These are phyloP conservation scores for Panagrolaimus sp. DNA, from an alignment of 1,140 invertebrate species.

Conservation along the genomic window DNA sequence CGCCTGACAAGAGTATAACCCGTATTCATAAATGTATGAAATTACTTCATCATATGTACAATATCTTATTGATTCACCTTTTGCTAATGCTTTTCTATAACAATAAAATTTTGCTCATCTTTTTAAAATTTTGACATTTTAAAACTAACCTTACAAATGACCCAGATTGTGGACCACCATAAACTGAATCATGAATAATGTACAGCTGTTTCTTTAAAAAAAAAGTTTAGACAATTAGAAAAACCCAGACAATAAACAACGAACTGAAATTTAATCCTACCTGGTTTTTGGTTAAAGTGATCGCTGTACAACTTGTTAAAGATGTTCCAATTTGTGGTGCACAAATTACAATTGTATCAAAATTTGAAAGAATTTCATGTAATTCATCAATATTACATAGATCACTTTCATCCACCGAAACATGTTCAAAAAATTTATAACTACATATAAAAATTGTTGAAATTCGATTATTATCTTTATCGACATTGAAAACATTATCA, in stretches of 20 bases:
- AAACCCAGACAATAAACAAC: background rate
- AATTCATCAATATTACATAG: constrained; percentile 7
- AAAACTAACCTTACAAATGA: background rate
- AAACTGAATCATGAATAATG: background rate
- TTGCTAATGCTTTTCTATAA: background rate
- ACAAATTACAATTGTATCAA: constrained; percentile 10
- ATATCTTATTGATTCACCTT: constrained; percentile 8
- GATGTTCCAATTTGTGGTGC: background rate
- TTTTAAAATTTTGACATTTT: too few species aligned
- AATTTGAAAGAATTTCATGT: background rate
- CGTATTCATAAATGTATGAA: constrained; percentile 2
- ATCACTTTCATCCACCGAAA: background rate
- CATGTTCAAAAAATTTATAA: background rate
- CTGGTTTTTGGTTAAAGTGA: constrained; percentile 4
- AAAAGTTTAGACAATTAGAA: too few species aligned
- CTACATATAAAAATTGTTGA: constrained; percentile 6
- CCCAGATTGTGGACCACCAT: background rate
- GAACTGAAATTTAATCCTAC: constrained; percentile 6
- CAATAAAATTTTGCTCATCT: too few species aligned
- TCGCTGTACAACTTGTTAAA: background rate
- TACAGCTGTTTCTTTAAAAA: constrained; percentile 1
- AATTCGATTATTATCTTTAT: constrained; percentile 5
- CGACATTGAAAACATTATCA: constrained; percentile 7
- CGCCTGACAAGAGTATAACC: constrained; percentile 11
- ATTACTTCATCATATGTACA: constrained; percentile 10